Percentiles rank a stretch among this genome's conserved stretches.
Evolutionary conservation across 1,140 invertebrate genomes (phyloP).

Genomic region (Drosophila suzukii): DNA sequence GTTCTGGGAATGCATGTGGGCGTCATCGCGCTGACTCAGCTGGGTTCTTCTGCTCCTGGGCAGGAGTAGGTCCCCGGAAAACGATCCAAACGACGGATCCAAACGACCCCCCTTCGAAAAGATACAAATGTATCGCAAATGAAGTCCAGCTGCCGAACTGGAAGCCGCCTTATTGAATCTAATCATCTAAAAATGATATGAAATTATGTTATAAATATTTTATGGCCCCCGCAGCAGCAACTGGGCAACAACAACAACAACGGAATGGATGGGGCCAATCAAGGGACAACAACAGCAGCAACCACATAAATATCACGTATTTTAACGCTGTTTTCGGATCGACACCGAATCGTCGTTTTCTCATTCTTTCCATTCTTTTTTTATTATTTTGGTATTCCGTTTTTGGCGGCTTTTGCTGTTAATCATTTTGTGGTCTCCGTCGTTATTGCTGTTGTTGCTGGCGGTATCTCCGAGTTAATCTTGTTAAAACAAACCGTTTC

Average conservation of each 20-base stretch:
- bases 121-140: conserved; percentile 55
- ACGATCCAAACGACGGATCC: too few species aligned
- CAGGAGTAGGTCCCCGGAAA: background rate
- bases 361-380: conserved; percentile 17
- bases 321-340: conserved; percentile 61
- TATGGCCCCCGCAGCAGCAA: conserved; percentile 42
- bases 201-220: conserved; percentile 81
- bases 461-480: conserved; percentile 76
- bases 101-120: conserved; percentile 7
- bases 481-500: conserved; percentile 83
- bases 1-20: conserved; percentile 63
- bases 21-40: conserved; percentile 27
- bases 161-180: conserved; percentile 68
- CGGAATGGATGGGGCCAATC: conserved; percentile 36
- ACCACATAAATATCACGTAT: conserved; percentile 50
- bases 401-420: conserved; percentile 66
- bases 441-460: conserved; percentile 23
- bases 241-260: conserved; percentile 22
- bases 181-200: conserved; percentile 79
- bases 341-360: conserved; percentile 30
- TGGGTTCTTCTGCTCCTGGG: background rate
- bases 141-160: conserved; percentile 34
- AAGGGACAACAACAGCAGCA: conserved; percentile 47
- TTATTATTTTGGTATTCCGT: conserved; percentile 15
- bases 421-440: conserved; percentile 75